Evolutionary conservation across 2,797 vertebrate species (phyloP).

Genomic region (Crenichthys baileyi): DNA sequence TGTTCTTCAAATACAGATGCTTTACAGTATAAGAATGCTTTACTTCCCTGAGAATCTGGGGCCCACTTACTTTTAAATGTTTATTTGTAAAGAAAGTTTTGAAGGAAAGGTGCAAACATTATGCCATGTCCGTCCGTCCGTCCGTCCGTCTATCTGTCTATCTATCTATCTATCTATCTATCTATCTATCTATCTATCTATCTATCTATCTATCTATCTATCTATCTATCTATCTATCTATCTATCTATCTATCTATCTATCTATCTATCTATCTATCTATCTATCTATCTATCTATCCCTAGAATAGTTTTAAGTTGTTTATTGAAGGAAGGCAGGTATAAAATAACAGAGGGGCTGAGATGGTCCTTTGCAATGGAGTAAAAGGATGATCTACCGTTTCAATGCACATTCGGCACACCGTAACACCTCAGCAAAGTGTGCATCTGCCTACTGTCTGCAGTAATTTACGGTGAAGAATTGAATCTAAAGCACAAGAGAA

Average conservation of each 20-base stretch:
- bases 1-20: not conserved
- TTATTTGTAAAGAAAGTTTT: not conserved
- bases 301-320: conserved; percentile 75
- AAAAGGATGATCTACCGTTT: conserved; percentile 57
- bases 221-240: too few species aligned
- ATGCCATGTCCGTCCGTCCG: not conserved
- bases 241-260: too few species aligned
- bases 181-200: too few species aligned
- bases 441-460: conserved; percentile 44
- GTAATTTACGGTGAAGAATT: conserved; percentile 44
- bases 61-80: not conserved
- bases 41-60: not conserved
- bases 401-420: conserved; percentile 42
- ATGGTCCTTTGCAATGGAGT: conserved; percentile 39
- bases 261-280: not conserved
- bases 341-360: conserved; percentile 47
- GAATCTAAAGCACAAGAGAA: conserved; percentile 48
- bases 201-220: too few species aligned
- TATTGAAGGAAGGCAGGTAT: conserved; percentile 3
- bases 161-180: too few species aligned
- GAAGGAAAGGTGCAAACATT: not conserved
- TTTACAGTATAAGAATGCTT: not conserved
- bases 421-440: conserved; percentile 59
- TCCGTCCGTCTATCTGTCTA: not conserved
- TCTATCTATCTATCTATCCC: not conserved